Evolutionary conservation across 2,113 vertebrate genomes (phyloP).

Genomic region (Protobothrops mucrosquamatus): DNA sequence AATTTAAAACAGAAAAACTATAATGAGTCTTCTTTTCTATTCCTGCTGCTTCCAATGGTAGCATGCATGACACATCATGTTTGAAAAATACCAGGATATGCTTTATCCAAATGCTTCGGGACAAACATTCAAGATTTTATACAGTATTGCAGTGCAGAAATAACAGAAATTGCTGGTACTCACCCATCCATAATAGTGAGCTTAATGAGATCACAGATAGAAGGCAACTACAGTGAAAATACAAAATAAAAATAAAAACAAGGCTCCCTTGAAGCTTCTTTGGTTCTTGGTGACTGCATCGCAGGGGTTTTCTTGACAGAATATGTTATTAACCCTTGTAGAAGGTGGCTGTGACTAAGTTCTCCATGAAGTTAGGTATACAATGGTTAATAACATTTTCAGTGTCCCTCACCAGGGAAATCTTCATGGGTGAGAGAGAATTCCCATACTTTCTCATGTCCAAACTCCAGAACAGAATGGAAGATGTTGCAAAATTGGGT

Average conservation of each 20-base stretch:
- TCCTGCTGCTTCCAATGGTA: not conserved
- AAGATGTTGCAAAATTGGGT: not conserved
- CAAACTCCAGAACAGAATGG: not conserved
- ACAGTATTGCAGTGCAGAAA: not conserved
- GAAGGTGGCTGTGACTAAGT: not conserved
- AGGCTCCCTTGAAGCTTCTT: not conserved
- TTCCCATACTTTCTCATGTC: not conserved
- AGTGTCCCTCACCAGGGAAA: not conserved
- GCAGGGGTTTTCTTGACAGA: not conserved
- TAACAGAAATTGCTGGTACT: conserved; percentile 6
- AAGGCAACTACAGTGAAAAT: conserved; percentile 57
- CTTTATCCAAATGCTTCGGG: not conserved
- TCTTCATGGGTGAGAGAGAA: not conserved
- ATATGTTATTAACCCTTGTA: not conserved
- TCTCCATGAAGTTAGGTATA: not conserved
- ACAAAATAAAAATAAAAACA: not conserved
- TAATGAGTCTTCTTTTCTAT: not conserved
- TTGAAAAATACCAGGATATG: not conserved
- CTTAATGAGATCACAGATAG: conserved; percentile 61
- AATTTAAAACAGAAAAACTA: not conserved
- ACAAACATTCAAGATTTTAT: not conserved
- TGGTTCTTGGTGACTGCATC: not conserved
- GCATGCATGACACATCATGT: not conserved
- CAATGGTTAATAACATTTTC: not conserved
- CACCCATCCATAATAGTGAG: conserved; percentile 62